Percentiles rank a stretch among this genome's conserved stretches.
phyloP scores from a whole-genome alignment of 2,113 vertebrate genomes.

The Alces alces region DNA sequence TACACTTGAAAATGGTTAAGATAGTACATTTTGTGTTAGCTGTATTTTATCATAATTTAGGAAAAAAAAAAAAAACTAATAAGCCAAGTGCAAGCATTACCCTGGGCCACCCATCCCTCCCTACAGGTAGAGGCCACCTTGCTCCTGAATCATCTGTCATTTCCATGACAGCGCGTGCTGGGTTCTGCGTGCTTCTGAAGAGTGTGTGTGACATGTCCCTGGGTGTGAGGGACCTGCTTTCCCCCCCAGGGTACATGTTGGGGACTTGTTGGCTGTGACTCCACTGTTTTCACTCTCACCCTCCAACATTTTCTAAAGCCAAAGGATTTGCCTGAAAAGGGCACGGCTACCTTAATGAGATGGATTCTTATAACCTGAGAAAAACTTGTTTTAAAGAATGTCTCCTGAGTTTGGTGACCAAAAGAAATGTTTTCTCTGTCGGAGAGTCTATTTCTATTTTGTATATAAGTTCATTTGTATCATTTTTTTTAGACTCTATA shows the following conservation, averaged over 20 bases:
- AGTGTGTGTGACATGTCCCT: not conserved
- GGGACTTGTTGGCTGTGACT: not conserved
- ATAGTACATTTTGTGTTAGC: not conserved
- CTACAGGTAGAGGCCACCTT: not conserved
- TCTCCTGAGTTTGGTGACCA: not conserved
- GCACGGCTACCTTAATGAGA: not conserved
- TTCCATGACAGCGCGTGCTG: not conserved
- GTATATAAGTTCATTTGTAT: not conserved
- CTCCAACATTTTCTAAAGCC: not conserved
- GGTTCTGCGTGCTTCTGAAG: not conserved
- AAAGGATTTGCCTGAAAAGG: not conserved
- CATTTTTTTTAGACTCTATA: not conserved
- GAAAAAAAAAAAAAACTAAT: not conserved
- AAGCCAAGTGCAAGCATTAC: not conserved
- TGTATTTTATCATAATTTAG: not conserved
- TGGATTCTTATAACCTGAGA: not conserved
- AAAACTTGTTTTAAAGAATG: not conserved
- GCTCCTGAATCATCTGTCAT: not conserved
- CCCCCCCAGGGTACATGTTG: not conserved
- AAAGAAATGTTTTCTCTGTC: not conserved
- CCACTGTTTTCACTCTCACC: not conserved
- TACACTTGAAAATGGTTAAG: not conserved
- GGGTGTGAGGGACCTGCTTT: not conserved
- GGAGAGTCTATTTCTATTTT: not conserved
- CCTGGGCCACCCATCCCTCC: not conserved